Conservation (phyloP, 1,140 invertebrate species). For the Heliconius himera region DNA sequence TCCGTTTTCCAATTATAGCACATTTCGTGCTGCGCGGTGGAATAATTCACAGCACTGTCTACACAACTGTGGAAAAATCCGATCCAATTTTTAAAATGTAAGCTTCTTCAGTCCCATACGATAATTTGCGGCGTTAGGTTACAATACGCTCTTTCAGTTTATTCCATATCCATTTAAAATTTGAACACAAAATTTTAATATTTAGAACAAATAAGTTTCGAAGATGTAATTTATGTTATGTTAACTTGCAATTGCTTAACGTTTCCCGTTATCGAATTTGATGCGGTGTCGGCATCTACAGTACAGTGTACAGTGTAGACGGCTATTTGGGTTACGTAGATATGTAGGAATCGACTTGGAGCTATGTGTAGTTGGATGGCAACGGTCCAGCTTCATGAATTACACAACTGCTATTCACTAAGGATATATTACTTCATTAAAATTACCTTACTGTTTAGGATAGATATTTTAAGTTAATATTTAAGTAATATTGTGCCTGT, state of each 20-base stretch:
- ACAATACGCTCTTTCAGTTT: too few relatives aligned
- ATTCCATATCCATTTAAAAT: too few relatives aligned
- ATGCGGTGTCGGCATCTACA: neutral
- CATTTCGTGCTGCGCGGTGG: too few relatives aligned
- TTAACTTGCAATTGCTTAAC: neutral
- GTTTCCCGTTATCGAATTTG: neutral
- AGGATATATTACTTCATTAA: neutral
- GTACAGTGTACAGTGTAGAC: neutral
- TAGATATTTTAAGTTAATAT: neutral
- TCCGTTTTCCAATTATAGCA: too few relatives aligned
- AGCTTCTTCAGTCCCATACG: too few relatives aligned
- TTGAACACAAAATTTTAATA: too few relatives aligned
- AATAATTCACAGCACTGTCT: too few relatives aligned
- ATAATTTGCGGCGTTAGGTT: too few relatives aligned
- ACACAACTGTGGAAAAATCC: too few relatives aligned
- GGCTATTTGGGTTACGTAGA: slow-evolving; percentile 16
- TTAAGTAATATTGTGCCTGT: neutral
- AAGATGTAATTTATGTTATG: neutral
- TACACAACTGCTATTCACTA: slow-evolving; percentile 21
- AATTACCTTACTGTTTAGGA: neutral
- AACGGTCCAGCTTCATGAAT: slow-evolving; percentile 6
- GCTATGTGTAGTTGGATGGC: slow-evolving; percentile 19
- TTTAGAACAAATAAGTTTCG: too few relatives aligned
- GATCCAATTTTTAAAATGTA: too few relatives aligned
- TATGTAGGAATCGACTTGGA: slow-evolving; percentile 8